Conservation (phyloP, 2,113 vertebrate species). For the Pandion haliaetus region DNA sequence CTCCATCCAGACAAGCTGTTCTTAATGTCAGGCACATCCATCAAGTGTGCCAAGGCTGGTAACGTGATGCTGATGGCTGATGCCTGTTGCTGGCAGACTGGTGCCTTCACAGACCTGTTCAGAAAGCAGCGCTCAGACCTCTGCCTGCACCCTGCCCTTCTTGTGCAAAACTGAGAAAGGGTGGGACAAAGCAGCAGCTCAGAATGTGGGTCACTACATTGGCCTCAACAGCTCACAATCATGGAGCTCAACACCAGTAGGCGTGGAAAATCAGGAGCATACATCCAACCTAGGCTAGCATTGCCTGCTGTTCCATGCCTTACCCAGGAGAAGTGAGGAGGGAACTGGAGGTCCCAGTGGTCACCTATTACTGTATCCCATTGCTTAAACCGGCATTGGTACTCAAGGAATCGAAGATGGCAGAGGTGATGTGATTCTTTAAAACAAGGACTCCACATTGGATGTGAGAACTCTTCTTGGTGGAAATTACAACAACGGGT, state of each 20-base stretch:
- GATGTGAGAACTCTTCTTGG: background rate
- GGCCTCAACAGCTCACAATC: background rate
- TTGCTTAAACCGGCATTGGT: background rate
- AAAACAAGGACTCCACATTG: background rate
- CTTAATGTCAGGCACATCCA: background rate
- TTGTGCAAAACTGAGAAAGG: background rate
- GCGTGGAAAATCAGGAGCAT: background rate
- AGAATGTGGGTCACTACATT: rapidly evolving
- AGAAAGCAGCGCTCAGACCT: background rate
- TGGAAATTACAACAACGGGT: background rate
- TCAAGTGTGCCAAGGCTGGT: background rate
- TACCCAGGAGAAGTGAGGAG: background rate
- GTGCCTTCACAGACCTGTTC: background rate
- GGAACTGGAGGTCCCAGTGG: background rate
- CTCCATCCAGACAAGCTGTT: background rate
- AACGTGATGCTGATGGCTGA: background rate
- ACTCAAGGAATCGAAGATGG: background rate
- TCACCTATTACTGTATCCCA: background rate
- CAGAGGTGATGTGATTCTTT: background rate
- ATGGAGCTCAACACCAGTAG: rapidly evolving
- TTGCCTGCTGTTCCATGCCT: no score
- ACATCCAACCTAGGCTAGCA: background rate
- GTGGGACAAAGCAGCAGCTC: background rate
- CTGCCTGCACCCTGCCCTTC: background rate
- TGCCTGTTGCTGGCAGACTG: background rate